Conservation (phyloP, 2,113 vertebrate species). For the Hyla sarda region DNA sequence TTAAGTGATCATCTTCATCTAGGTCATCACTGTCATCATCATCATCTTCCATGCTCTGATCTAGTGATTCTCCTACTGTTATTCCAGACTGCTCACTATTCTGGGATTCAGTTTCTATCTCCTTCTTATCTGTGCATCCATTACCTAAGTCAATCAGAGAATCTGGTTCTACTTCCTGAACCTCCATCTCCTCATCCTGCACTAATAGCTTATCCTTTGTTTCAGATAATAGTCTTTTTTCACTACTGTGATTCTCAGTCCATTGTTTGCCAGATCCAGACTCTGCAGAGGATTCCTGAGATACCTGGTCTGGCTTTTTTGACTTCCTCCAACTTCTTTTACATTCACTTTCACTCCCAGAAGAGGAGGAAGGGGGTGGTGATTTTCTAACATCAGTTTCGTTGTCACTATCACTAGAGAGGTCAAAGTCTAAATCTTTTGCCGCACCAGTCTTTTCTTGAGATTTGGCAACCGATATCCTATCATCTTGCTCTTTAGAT, state of each 20-base stretch:
- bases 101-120: conserved; percentile 94
- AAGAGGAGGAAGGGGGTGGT: conserved; percentile 65
- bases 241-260: conserved; percentile 62
- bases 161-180: conserved; percentile 66
- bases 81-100: conserved; percentile 94
- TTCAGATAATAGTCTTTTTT: conserved; percentile 64
- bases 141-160: conserved; percentile 81
- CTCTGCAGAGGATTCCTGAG: conserved; percentile 17
- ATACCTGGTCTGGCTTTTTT: conserved; percentile 57
- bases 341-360: conserved; percentile 76
- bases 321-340: conserved; percentile 67
- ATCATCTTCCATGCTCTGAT: conserved; percentile 92
- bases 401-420: conserved; percentile 90
- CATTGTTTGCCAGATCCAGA: background rate
- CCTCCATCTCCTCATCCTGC: conserved; percentile 46
- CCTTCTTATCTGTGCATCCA: conserved; percentile 83
- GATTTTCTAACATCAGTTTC: conserved; percentile 73
- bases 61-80: conserved; percentile 89
- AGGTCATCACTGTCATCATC: conserved; percentile 82
- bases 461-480: conserved; percentile 50
- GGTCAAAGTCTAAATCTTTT: conserved; percentile 86
- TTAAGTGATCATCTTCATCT: conserved; percentile 91
- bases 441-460: conserved; percentile 56
- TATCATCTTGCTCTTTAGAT: conserved; percentile 55
- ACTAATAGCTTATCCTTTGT: conserved; percentile 65